Evolutionary conservation across 1,140 invertebrate species (phyloP).

Genomic region (Chymomyza costata): DNA sequence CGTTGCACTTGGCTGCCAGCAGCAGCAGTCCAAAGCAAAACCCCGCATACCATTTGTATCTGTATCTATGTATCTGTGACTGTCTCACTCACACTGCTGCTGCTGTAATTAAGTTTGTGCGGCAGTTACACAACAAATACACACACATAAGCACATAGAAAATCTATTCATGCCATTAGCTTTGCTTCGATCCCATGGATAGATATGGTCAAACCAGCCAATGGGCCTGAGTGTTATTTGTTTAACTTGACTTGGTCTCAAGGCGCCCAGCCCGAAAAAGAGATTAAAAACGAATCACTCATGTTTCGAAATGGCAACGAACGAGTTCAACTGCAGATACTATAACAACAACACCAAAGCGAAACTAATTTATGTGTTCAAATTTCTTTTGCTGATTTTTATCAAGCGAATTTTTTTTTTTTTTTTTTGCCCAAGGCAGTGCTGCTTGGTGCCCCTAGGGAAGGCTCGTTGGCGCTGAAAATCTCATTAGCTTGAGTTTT

Average conservation of each 20-base stretch:
- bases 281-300: slow-evolving; percentile 71
- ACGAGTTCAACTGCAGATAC: slow-evolving; percentile 19
- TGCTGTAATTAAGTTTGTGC: slow-evolving; percentile 60
- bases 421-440: too few species aligned
- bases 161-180: slow-evolving; percentile 73
- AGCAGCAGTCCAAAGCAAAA: neutral
- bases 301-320: slow-evolving; percentile 45
- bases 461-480: slow-evolving; percentile 11
- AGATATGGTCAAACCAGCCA: slow-evolving; percentile 16
- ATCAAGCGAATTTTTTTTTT: neutral
- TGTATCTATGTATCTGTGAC: slow-evolving; percentile 14
- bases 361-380: neutral
- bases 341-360: neutral
- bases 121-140: slow-evolving; percentile 21
- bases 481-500: slow-evolving; percentile 60
- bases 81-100: neutral
- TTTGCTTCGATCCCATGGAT: slow-evolving; percentile 63
- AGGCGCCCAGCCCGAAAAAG: too few species aligned
- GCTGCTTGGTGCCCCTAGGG: too few species aligned
- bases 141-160: slow-evolving; percentile 33
- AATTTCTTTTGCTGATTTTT: neutral
- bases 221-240: too few species aligned
- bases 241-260: too few species aligned
- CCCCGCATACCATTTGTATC: too few species aligned
- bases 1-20: neutral